These are phyloP conservation scores for Pachliopta kotzebuea DNA, from an alignment of 2,888 invertebrate genomes.

Conservation along the genomic window DNA sequence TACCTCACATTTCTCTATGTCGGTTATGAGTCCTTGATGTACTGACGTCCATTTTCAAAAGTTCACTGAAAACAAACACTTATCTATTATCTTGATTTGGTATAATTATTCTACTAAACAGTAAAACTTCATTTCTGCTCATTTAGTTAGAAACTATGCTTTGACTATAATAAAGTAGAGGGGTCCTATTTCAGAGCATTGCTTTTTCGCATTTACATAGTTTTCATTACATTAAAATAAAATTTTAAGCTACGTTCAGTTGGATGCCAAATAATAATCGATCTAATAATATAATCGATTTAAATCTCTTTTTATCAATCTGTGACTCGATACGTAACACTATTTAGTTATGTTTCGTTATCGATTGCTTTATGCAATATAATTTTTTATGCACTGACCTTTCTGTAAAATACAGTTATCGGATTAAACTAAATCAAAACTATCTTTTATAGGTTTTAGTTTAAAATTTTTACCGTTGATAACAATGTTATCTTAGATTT, in stretches of 20 bases:
- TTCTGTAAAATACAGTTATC: constrained; percentile 53
- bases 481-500: constrained; percentile 73
- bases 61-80: background rate
- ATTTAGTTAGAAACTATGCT: background rate
- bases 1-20: background rate
- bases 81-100: background rate
- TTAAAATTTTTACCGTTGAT: constrained; percentile 71
- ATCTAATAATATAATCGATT: constrained; percentile 35
- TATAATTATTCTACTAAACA: background rate
- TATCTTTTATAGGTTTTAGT: constrained; percentile 65
- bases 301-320: constrained; percentile 27
- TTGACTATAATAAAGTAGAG: background rate
- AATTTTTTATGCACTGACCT: constrained; percentile 55
- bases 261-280: constrained; percentile 70
- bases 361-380: constrained; percentile 57
- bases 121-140: too few relatives aligned
- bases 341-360: constrained; percentile 43
- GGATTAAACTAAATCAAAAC: constrained; percentile 50
- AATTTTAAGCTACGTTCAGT: constrained; percentile 63
- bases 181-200: constrained; percentile 40
- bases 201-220: constrained; percentile 67
- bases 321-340: constrained; percentile 57
- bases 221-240: constrained; percentile 58
- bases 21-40: constrained; percentile 1
- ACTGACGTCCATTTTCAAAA: background rate